Evolutionary conservation across 1,140 invertebrate species (phyloP), one percentile per base, ranked within the genome.

Genomic region (Eumaeus atala): DNA sequence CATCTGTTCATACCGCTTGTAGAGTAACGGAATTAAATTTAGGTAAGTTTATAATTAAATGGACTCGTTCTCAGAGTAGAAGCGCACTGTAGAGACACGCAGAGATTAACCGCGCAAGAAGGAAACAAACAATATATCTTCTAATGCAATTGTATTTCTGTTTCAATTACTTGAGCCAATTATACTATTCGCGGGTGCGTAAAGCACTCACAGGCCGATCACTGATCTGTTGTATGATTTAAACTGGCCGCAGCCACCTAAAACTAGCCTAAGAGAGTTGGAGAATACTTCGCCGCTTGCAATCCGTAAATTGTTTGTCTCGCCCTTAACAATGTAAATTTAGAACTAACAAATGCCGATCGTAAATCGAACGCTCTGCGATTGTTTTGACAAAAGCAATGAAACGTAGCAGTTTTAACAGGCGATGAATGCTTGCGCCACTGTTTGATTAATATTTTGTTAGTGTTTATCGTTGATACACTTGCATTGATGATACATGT

Each of bases 281-380:
- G 77, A 79, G 73, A 75, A 67, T 62, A 75, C 64, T 69, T 60
- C 65, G 67, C 64, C 71, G 62, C 70, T 75, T 64, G 72, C 79
- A 78, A 77, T 78, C 77, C 83, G 72, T 73, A 75, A 84, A 83
- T 81, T 77, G 81, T 82, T 82, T 78, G 80, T 81, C 72, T 64
- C 78, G 79, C 67, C 73, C 72, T 70, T 77, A 80, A 80, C 82
- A 77, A 83, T 81, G 75, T 86, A 86, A 77, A 86, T 86, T 81
- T 86, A 86, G 82, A 72, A 69, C 68, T 66, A 74, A 76, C 78
- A 67, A 84, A 82, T 84, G 66, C 76, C 82, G 77, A 79, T 72
- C 74, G 72, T 74, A 77, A 75, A 79, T 84, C 75, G 78, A 79
- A 78, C 66, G 72, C 67, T 48, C 62, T 54, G 59, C 76, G 73